Base-by-base conservation (phyloP, 2,888 invertebrate genomes). In the Syrphus vitripennis region DNA sequence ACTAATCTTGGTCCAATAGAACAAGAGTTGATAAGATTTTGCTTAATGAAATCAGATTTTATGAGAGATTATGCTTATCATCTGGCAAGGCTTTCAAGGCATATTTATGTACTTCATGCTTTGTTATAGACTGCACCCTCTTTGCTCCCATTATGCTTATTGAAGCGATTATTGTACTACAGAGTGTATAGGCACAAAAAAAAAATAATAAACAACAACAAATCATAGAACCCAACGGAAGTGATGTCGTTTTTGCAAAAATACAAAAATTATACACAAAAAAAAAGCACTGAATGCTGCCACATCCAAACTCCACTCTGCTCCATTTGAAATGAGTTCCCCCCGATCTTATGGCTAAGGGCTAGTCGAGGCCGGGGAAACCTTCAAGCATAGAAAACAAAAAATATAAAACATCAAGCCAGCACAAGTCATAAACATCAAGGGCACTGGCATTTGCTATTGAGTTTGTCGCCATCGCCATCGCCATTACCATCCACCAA, bases 381-480 rank as follows among this genome's bases (percentile, higher is more conserved):
- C 48, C 57, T 16, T 48, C 14, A 37, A 45, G 26, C 24, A 34
- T 53, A 71, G 34, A 21, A 42, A 34, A 48, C 59, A 34, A 42
- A 14, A 37, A 12, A 3, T 50, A 75, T 69, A 55, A 63, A 61
- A 77, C 65, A 63, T 83, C 74, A 74, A 70, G 61, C 81, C 77
- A 72, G 84, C 61, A 77, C 75, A 67, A 83, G 65, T 76, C 67
- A 77, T 74, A 84, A 75, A 67, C 84, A 81, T 81, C 72, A 70
- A 77, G 82, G 77, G 81, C 77, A 72, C 72, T 82, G 77, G 77
- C 86, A 81, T 72, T n/a, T 81, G 72, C 77, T 61, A 77, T 48
- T 69, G 29, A 55, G 50, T 65, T 81, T 81, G 86, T 78, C 82
- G 74, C 61, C 70, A 50, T 34, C 50, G 55, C 31, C 10, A 34